phyloP scores from a whole-genome alignment of 1,140 invertebrate genomes.

The Zophobas morio region DNA sequence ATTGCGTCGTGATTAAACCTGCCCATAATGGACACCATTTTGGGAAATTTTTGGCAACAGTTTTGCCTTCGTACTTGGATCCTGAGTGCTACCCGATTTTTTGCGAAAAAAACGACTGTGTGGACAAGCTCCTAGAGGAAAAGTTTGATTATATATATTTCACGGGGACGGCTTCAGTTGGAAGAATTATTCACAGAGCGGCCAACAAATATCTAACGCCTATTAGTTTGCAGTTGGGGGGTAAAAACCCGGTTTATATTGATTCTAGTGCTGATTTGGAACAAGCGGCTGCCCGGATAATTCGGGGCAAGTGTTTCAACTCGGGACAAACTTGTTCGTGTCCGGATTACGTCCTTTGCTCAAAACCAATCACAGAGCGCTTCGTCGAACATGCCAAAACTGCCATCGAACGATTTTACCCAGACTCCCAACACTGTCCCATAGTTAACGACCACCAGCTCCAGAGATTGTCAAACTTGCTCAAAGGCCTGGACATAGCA shows the following conservation, averaged over 20 bases:
- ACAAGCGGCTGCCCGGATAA: constrained; percentile 81
- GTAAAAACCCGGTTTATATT: constrained; percentile 93
- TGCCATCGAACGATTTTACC: constrained; percentile 88
- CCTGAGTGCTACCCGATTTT: constrained; percentile 70
- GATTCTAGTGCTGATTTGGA: constrained; percentile 83
- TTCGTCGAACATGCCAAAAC: constrained; percentile 78
- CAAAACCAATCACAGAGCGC: constrained; percentile 78
- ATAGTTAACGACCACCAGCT: constrained; percentile 91
- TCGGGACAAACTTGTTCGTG: constrained; percentile 97
- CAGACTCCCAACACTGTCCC: constrained; percentile 83
- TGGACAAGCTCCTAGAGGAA: constrained; percentile 87
- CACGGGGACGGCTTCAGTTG: constrained; percentile 90
- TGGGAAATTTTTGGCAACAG: constrained; percentile 79
- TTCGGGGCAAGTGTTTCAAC: constrained; percentile 97
- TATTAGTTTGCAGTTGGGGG: constrained; percentile 94
- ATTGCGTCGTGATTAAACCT: constrained; percentile 93
- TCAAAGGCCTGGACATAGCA: constrained; percentile 79
- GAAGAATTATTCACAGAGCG: constrained; percentile 89
- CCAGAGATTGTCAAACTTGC: constrained; percentile 63
- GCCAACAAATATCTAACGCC: constrained; percentile 95
- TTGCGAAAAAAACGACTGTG: constrained; percentile 85
- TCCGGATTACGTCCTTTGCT: constrained; percentile 97
- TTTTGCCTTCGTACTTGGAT: constrained; percentile 92
- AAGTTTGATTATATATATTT: constrained; percentile 98
- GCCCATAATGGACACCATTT: constrained; percentile 88